Evolutionary conservation across 2,113 vertebrate genomes (phyloP), one percentile per base, ranked within the genome.

Genomic region (Prochilodus magdalenae): DNA sequence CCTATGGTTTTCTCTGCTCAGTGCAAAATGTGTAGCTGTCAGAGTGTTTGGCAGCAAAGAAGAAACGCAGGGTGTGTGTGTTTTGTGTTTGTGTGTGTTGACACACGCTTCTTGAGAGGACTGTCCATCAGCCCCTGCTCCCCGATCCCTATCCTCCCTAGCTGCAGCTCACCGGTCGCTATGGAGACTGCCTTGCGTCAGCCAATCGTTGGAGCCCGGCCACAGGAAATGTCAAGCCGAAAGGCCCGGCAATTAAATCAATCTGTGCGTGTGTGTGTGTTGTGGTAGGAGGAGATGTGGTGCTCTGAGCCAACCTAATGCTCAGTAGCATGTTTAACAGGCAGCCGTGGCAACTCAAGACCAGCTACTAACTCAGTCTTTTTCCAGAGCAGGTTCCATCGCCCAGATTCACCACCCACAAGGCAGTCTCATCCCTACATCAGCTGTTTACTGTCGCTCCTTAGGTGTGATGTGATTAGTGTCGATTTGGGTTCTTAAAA

Each of bases 211-310:
- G 20, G 55, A 75, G 55, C 86, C 73, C 51, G 76, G 49, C 86
- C 84, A 59, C 82, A 77, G 83, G 82, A 88, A 89, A 89, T 90
- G 90, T 89, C 86, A 88, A 62, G 67, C 84, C 24, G 55, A 84
- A 84, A 30, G 85, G 80, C 83, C 73, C 81, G 5, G 79, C 86
- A 86, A 88, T 87, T 83, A 79, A 87, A 84, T 55, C 44, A 55
- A 83, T 87, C 71, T 74, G 67, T 69, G 83, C 33, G 53, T 30
- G 47, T 22, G 24, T 53, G 40, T 49, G 59, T 74, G 71, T 75
- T 74, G 59, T 40, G 49, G 60, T 51, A 44, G 55, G 40, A 40
- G 66, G 73, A 57, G 27, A 73, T 12, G 15, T 40, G 5, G 22
- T 27, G 65, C 20, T 75, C 27, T 30, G 55, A 30, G 20, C 67